These are phyloP conservation scores for Ciona savignyi DNA, from an alignment of 23 tunicate genomes.

Conservation along the genomic window DNA sequence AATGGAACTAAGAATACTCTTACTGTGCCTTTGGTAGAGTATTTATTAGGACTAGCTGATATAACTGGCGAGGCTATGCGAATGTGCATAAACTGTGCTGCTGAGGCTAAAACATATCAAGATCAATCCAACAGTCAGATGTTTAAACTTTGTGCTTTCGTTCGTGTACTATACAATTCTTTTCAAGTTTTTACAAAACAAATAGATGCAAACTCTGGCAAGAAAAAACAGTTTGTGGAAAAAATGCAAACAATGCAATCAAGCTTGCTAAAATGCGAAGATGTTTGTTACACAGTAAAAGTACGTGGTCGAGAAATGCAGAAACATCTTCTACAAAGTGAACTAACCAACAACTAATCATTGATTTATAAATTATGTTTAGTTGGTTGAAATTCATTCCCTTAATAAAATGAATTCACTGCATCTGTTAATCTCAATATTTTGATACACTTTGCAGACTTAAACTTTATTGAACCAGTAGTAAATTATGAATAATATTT, in stretches of 20 bases:
- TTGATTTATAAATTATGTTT: no score
- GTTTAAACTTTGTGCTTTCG: conserved; percentile 27
- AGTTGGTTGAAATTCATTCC: no score
- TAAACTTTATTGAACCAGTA: no score
- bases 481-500: conserved; percentile 26
- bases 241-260: conserved; percentile 26
- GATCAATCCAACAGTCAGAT: conserved; percentile 9
- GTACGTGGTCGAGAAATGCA: conserved; percentile 31
- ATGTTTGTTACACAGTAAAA: conserved; percentile 26
- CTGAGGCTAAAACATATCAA: neutral
- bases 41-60: conserved; percentile 38
- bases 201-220: conserved; percentile 7
- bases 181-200: conserved; percentile 14
- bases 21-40: conserved; percentile 27
- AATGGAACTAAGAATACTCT: neutral
- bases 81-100: conserved; percentile 46
- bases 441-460: no score
- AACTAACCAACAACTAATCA: no score
- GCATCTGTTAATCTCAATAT: no score
- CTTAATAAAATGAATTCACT: no score
- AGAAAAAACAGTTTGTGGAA: conserved; percentile 13
- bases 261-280: conserved; percentile 36
- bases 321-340: conserved; percentile 2
- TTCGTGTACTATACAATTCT: conserved; percentile 18
- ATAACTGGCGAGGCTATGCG: conserved; percentile 56